phyloP scores from a whole-genome alignment of 2,888 invertebrate genomes.

The Acrobasis suavella region DNA sequence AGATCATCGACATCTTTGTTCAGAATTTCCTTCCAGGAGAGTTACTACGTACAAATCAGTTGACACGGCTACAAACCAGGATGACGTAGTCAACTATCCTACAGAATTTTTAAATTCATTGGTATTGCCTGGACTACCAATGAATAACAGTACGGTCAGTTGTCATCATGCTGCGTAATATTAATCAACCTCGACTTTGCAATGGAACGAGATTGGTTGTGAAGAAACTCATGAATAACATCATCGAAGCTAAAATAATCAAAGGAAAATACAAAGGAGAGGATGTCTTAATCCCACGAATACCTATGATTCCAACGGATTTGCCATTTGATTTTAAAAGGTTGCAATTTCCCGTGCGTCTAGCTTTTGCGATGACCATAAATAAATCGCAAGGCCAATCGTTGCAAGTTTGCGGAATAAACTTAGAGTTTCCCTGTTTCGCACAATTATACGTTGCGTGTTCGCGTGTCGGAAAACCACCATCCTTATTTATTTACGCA shows the following conservation, averaged over 20 bases:
- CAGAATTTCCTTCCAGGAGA: constrained; percentile 25
- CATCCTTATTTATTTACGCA: not conserved
- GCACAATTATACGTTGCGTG: constrained; percentile 19
- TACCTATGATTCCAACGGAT: constrained; percentile 36
- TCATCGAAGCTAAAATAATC: constrained; percentile 32
- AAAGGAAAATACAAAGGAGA: constrained; percentile 30
- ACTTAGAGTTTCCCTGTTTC: constrained; percentile 31
- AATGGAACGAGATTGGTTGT: constrained; percentile 35
- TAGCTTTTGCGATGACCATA: constrained; percentile 35
- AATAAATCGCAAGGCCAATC: constrained; percentile 35
- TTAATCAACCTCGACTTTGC: constrained; percentile 36
- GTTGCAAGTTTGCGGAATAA: no score
- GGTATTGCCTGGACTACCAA: constrained; percentile 33
- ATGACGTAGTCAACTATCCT: constrained; percentile 31
- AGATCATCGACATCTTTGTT: no score
- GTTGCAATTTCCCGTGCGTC: constrained; percentile 34
- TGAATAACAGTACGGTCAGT: constrained; percentile 32
- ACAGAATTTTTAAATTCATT: constrained; percentile 31
- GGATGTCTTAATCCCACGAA: constrained; percentile 31
- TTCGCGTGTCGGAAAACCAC: constrained; percentile 31
- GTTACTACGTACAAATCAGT: constrained; percentile 29
- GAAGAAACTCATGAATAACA: constrained; percentile 32
- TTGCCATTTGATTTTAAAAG: constrained; percentile 32
- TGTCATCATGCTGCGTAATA: constrained; percentile 31
- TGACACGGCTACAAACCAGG: constrained; percentile 30